Percentiles rank a stretch among this genome's conserved stretches.
phyloP scores from a whole-genome alignment of 2,113 vertebrate species.

The Cheirogaleus medius region DNA sequence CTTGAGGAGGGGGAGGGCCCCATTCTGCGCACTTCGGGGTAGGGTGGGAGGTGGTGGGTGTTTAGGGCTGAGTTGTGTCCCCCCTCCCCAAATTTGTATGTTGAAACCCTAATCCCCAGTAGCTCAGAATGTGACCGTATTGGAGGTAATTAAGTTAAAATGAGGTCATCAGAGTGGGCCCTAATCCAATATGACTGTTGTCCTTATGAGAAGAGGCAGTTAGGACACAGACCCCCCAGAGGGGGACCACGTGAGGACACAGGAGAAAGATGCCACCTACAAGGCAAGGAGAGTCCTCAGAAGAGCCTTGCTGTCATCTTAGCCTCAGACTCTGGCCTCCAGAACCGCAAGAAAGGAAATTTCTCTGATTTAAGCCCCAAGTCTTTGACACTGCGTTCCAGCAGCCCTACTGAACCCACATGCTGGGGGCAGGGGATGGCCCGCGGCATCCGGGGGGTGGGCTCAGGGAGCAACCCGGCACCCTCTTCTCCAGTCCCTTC shows the following conservation, averaged over 20 bases:
- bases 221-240: background rate
- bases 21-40: background rate
- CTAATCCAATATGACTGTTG: background rate
- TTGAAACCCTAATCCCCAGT: background rate
- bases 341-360: background rate
- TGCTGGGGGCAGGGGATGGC: background rate
- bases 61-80: background rate
- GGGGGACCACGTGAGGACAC: background rate
- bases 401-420: background rate
- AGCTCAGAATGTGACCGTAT: background rate
- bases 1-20: background rate
- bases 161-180: background rate
- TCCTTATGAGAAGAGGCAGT: background rate
- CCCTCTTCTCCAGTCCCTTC: background rate
- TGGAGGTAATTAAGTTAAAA: background rate
- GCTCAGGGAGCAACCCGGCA: background rate
- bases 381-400: too few species aligned
- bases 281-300: background rate
- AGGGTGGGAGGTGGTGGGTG: background rate
- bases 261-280: background rate
- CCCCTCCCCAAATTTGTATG: background rate
- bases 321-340: background rate
- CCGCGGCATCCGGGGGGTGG: background rate
- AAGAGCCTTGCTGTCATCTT: background rate
- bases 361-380: background rate